Conservation (phyloP, 2,113 vertebrate species). For the Periophthalmus modestus region DNA sequence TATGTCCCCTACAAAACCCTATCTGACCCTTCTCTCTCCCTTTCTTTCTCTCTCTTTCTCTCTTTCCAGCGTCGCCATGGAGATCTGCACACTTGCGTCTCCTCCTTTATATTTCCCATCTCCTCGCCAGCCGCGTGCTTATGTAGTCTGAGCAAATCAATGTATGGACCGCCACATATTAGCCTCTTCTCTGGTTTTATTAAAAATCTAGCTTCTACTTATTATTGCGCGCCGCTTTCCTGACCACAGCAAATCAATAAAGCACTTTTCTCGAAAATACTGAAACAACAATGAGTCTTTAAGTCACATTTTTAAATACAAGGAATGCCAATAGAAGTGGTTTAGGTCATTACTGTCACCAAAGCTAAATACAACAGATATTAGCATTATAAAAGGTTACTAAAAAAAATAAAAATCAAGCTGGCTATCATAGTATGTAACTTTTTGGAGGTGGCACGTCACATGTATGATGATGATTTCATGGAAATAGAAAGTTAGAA, state of each 20-base stretch:
- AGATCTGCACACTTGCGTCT: neutral
- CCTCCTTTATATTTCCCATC: neutral
- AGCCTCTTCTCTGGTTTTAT: conserved; percentile 27
- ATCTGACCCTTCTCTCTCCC: neutral
- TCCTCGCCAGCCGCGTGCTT: neutral
- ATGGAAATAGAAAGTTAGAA: too few species aligned
- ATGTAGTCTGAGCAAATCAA: conserved; percentile 12
- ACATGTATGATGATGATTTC: too few species aligned
- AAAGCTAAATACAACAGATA: too few species aligned
- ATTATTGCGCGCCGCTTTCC: neutral
- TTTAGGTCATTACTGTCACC: too few species aligned
- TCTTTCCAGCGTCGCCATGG: neutral
- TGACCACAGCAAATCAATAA: conserved; percentile 11
- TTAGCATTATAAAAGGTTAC: too few species aligned
- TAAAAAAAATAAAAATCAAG: too few species aligned
- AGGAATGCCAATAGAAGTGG: neutral
- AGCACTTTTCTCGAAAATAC: neutral
- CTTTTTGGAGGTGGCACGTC: too few species aligned
- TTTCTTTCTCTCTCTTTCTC: neutral
- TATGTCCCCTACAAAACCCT: too few species aligned
- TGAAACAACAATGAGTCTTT: neutral
- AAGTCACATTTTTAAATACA: neutral
- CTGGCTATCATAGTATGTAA: too few species aligned
- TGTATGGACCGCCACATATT: conserved; percentile 12
- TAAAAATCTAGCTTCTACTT: conserved; percentile 15